Percentiles rank a stretch among this genome's conserved stretches.
Conservation (phyloP, 1,140 invertebrate genomes). For the Apis mellifera region Amel_HAv3.1 CM009931.2:7075501-7076000, state of each 20-base stretch:
- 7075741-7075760: no score
- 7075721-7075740: no score
- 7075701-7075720: no score
- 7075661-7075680: neutral
- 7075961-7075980: neutral
- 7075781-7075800: no score
- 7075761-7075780: no score
- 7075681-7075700: neutral
- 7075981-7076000: constrained; percentile 37
- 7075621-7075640: no score
- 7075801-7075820: no score
- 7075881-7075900: constrained; percentile 51
- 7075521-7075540: neutral
- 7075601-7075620: neutral
- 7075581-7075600: neutral
- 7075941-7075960: constrained; percentile 28
- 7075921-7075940: no score
- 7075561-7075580: neutral
- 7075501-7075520: neutral
- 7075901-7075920: constrained; percentile 30
- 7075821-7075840: neutral
- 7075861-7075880: constrained; percentile 18
- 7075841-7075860: neutral
- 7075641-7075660: neutral
- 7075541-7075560: neutral